Percentiles rank a stretch among this genome's conserved stretches.
phyloP scores from a whole-genome alignment of 2,797 vertebrate species.

The Hyperoplus immaculatus region DNA sequence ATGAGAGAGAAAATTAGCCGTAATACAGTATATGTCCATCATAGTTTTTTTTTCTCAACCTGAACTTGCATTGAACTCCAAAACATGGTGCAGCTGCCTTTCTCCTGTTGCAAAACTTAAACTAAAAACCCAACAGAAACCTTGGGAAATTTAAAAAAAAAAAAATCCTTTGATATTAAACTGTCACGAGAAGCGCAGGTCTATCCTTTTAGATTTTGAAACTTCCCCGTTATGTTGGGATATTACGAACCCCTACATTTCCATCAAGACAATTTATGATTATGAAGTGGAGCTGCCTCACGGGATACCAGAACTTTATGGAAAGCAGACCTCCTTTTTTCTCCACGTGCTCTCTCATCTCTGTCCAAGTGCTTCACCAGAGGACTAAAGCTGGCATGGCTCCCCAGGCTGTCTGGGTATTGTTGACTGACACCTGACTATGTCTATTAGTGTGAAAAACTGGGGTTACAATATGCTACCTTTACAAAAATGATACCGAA shows the following conservation, averaged over 20 bases:
- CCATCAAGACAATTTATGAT: constrained; percentile 83
- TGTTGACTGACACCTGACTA: constrained; percentile 80
- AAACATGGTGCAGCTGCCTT: constrained; percentile 15
- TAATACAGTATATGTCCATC: constrained; percentile 10
- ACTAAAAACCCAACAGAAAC: constrained; percentile 55
- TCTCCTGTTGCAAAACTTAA: constrained; percentile 44
- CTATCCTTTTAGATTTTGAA: constrained; percentile 68
- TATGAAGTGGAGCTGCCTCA: constrained; percentile 79
- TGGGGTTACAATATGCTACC: constrained; percentile 33
- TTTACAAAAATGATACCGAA: constrained; percentile 15
- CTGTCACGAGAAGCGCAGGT: constrained; percentile 61
- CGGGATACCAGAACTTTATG: constrained; percentile 81
- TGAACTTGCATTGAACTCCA: constrained; percentile 48
- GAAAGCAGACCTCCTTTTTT: constrained; percentile 80
- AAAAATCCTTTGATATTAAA: constrained; percentile 63
- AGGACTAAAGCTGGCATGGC: constrained; percentile 58
- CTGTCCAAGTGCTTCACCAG: constrained; percentile 72
- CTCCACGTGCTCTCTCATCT: constrained; percentile 71
- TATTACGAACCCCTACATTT: constrained; percentile 72
- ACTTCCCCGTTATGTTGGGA: constrained; percentile 66
- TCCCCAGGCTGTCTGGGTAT: constrained; percentile 67
- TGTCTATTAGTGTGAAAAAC: constrained; percentile 58
- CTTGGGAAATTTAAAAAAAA: constrained; percentile 50
- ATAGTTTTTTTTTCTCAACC: constrained; percentile 8
- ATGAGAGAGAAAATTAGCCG: background rate